Evolutionary conservation across 2,113 vertebrate species (phyloP), one percentile per base, ranked within the genome.

Genomic region (Chloropsis cyanopogon): DNA sequence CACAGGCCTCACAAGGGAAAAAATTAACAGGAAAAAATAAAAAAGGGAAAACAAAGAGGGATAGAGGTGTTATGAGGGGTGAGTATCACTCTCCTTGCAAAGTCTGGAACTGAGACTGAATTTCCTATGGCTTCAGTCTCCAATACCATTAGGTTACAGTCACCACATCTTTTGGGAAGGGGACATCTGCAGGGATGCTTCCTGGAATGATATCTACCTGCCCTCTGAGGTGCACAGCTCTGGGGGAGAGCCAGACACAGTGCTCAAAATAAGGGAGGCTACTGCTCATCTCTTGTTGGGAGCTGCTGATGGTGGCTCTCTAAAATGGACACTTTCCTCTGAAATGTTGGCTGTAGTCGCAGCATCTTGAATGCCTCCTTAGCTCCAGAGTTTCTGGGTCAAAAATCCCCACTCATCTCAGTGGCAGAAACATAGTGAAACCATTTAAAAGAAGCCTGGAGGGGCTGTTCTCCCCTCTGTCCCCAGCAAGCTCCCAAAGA

Each of bases 221-320:
- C 9, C 23, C 20, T 15, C 2, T 9, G 7, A 24, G 8, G 7
- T 53, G 14, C 35, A 44, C 11, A 39, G 28, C 13, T 35, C 42
- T 16, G 6, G 3, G 3, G 6, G 17, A 8, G 9, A 44, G 8
- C 4, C 17, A 59, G 44, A 29, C 44, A 14, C 1, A 2, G 24
- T 11, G 21, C 6, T 10, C 7, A 19, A 35, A n/a, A 57, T 22
- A 54, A 50, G 29, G 12, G 10, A 59, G 7, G 21, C 11, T 76
- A 2, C 5, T 50, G 29, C 17, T 80, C 0, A 0, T 2, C 2
- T 26, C 35, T 46, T 61, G 50, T 20, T 3, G 5, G 14, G 15
- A 82, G 25, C 26, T 65, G 24, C 52, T 85, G 53, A 3, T 22
- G 8, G 9, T 76, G 26, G 10, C 5, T 49, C 18, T 69, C 50